These are phyloP conservation scores for Anoplophora glabripennis DNA, from an alignment of 1,140 invertebrate genomes.

Conservation along the genomic window DNA sequence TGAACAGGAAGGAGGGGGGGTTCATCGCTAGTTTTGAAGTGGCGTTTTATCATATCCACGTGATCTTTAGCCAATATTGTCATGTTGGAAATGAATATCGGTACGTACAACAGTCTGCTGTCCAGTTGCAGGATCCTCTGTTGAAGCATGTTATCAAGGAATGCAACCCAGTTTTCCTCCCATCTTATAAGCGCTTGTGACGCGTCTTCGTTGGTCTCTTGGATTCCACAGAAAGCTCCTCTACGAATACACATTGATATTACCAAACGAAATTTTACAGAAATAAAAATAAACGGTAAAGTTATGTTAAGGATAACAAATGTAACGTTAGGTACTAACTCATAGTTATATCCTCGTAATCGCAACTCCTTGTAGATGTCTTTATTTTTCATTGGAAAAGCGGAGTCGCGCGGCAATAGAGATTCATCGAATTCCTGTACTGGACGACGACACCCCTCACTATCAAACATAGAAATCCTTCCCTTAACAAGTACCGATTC, in stretches of 20 bases:
- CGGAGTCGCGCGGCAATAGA: neutral
- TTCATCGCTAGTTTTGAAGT: neutral
- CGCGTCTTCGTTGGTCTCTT: constrained; percentile 49
- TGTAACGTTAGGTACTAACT: too few species aligned
- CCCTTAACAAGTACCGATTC: constrained; percentile 76
- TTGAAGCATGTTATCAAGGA: constrained; percentile 91
- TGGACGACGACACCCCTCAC: neutral
- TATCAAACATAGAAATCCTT: neutral
- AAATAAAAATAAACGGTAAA: too few species aligned
- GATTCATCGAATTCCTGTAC: neutral
- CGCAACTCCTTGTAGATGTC: constrained; percentile 92
- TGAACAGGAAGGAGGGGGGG: constrained; percentile 14
- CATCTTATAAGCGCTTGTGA: constrained; percentile 56
- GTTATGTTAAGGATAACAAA: too few species aligned
- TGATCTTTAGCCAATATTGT: constrained; percentile 66
- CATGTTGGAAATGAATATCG: constrained; percentile 74
- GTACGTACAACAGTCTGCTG: constrained; percentile 74
- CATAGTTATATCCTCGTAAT: constrained; percentile 88
- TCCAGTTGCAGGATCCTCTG: constrained; percentile 74
- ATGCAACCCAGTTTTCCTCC: constrained; percentile 84
- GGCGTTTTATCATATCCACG: too few species aligned
- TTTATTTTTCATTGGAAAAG: constrained; percentile 46
- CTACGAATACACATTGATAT: constrained; percentile 25
- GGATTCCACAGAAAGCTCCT: constrained; percentile 26
- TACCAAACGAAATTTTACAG: too few species aligned